These are phyloP conservation scores for Leptopilina myrica DNA, from an alignment of 2,888 invertebrate genomes.

Conservation along the genomic window DNA sequence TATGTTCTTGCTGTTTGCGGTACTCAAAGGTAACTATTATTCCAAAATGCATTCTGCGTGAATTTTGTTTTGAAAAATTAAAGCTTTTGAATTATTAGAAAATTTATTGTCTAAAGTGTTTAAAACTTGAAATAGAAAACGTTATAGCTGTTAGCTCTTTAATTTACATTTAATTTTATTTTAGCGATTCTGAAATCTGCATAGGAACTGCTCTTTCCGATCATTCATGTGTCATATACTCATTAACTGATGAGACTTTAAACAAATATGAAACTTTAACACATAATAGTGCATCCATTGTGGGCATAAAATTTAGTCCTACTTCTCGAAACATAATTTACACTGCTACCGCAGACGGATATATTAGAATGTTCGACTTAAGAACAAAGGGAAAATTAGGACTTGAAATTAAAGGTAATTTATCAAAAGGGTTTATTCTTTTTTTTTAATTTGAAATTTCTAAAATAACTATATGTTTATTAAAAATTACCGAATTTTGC, in stretches of 20 bases:
- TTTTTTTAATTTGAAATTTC: too few relatives aligned
- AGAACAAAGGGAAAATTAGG: constrained; percentile 77
- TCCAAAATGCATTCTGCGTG: too few relatives aligned
- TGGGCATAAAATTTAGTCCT: constrained; percentile 81
- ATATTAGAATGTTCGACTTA: constrained; percentile 82
- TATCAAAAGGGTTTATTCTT: too few relatives aligned
- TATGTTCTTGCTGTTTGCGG: too few relatives aligned
- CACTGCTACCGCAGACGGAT: constrained; percentile 79
- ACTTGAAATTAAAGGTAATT: constrained; percentile 76
- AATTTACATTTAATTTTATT: constrained; percentile 19
- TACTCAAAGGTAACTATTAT: too few relatives aligned
- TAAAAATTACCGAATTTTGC: too few relatives aligned
- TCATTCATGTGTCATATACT: constrained; percentile 77
- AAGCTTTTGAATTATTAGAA: too few relatives aligned
- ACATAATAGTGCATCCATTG: constrained; percentile 77
- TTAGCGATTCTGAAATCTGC: constrained; percentile 72
- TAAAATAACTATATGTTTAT: too few relatives aligned
- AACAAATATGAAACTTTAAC: constrained; percentile 73
- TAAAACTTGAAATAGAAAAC: too few relatives aligned
- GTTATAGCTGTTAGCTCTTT: too few relatives aligned
- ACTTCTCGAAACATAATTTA: constrained; percentile 80
- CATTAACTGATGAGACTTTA: constrained; percentile 74
- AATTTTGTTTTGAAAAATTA: too few relatives aligned
- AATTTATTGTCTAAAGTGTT: too few relatives aligned
- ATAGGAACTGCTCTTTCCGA: constrained; percentile 78